Conservation (phyloP, 2,113 vertebrate species). For the Ginglymostoma cirratum region DNA sequence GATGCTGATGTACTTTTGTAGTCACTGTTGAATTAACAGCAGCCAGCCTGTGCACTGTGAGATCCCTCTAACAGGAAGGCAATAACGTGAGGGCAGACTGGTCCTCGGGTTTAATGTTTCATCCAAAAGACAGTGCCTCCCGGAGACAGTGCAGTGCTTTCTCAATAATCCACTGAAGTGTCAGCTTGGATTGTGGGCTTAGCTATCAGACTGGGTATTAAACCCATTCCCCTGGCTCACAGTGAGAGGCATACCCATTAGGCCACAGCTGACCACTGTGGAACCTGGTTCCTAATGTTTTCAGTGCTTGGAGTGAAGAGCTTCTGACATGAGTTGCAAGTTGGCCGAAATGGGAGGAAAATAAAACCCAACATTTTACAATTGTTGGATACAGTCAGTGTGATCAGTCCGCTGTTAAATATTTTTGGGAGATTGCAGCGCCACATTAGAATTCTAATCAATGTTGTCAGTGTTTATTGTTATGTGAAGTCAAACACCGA, state of each 20-base stretch:
- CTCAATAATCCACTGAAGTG: background rate
- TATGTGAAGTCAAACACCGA: background rate
- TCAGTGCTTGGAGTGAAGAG: background rate
- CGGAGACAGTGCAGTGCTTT: background rate
- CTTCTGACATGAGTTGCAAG: background rate
- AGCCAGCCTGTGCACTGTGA: background rate
- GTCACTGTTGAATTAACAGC: background rate
- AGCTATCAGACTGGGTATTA: background rate
- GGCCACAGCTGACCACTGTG: background rate
- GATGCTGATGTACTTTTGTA: too few relatives aligned
- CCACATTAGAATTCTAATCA: conserved; percentile 6
- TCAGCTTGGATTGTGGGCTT: background rate
- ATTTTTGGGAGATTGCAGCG: background rate
- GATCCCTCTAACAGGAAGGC: background rate
- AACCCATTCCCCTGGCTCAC: background rate
- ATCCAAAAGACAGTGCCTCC: background rate
- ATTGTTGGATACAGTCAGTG: background rate
- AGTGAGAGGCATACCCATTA: background rate
- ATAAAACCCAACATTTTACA: background rate
- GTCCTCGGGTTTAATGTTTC: background rate
- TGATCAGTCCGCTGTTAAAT: conserved; percentile 12
- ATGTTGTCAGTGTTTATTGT: background rate
- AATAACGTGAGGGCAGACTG: background rate
- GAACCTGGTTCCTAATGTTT: background rate
- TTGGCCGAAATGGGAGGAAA: background rate